Evolutionary conservation across 2,113 vertebrate species (phyloP), one percentile per base, ranked within the genome.

Genomic region (Catharus fuscescens): DNA sequence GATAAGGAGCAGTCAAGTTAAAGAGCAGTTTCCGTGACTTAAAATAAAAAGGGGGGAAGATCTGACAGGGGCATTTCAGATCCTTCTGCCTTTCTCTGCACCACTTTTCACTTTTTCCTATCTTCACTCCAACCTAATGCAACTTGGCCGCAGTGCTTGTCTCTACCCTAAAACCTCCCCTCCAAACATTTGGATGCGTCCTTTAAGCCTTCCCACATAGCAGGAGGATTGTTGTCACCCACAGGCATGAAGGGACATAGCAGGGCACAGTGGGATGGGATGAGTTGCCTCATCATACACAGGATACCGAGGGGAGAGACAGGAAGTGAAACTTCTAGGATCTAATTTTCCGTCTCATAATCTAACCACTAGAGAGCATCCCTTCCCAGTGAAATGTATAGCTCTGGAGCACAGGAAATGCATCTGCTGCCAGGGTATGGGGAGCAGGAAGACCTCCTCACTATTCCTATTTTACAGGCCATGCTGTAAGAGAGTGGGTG

Each of bases 351-450:
- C 1, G 0, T 78, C 96, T 91, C 54, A 4, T 71, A 23, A 40
- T 94, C 32, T 86, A 96, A 71, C 96, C 95, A 94, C 96, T 97
- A 97, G 95, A 96, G 95, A 96, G 95, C 94, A 97, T 96, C 94
- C 94, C 90, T 90, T 95, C 92, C 93, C 88, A 95, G 94, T 53
- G 72, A 90, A 97, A 94, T 53, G 69, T 74, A 90, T 88, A 59
- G 85, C 85, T 88, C 88, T 56, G 66, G 5, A 70, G 5, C 81
- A 85, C 94, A 93, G 96, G 93, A 97, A 90, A 94, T 86, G 47
- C 81, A 40, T 85, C 61, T 88, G 76, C 86, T 90, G 85, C 79
- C 88, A 86, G 71, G 21, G 5, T 18, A 14, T 29, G 92, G 80
- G 67, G 74, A 80, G 77, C 32, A 80, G 95, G 88, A 96, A 67